These are phyloP conservation scores for Drosophila eohydei DNA, from an alignment of 2,888 invertebrate species.

Conservation along the genomic window DNA sequence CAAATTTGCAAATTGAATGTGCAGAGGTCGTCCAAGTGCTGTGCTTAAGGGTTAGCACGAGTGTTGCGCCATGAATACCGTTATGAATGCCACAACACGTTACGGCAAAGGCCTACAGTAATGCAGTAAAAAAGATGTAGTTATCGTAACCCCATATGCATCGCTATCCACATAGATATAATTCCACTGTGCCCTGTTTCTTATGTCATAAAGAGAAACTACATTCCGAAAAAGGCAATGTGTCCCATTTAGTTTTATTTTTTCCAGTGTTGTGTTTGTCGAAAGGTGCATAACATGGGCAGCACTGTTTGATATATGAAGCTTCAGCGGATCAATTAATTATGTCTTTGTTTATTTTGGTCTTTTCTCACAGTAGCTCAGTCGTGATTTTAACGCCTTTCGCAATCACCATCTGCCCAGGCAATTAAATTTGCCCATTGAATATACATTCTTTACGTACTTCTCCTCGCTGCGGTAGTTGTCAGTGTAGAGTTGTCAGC, in stretches of 20 bases:
- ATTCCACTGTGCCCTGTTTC: not conserved
- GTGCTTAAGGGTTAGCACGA: constrained; percentile 11
- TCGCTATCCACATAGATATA: not conserved
- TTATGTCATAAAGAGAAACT: not conserved
- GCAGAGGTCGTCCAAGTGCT: constrained; percentile 11
- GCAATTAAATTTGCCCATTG: constrained; percentile 1
- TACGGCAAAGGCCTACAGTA: constrained; percentile 9
- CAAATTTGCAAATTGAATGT: constrained; percentile 59
- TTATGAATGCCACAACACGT: constrained; percentile 17
- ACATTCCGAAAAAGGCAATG: not conserved
- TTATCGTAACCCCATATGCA: constrained; percentile 3
- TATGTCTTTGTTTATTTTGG: not conserved
- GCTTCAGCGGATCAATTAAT: not conserved
- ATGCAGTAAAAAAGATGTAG: not conserved
- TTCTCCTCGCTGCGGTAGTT: constrained; percentile 11
- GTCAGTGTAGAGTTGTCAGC: constrained; percentile 25
- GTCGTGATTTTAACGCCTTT: not conserved
- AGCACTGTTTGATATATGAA: not conserved
- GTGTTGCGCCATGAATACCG: constrained; percentile 30
- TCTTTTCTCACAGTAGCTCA: not conserved
- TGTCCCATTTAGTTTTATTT: not conserved
- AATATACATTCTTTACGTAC: not conserved
- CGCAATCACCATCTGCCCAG: not conserved
- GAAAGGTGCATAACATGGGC: not conserved
- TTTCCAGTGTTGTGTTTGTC: not conserved